Evolutionary conservation across 2,113 vertebrate species (phyloP), one percentile per base, ranked within the genome.

Genomic region (Tautogolabrus adspersus): DNA sequence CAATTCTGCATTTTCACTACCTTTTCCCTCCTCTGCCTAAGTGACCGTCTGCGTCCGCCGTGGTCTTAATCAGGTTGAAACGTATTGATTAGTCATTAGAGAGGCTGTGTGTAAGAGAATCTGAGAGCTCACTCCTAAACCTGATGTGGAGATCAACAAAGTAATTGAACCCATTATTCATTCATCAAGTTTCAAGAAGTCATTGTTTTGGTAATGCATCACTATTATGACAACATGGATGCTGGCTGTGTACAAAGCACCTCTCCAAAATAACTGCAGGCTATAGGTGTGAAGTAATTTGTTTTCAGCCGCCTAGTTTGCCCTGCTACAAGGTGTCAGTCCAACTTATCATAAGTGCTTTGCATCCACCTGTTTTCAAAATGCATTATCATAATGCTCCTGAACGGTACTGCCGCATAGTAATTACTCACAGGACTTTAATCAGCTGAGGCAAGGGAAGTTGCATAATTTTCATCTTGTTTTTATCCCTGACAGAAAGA

Each of bases 241-340:
- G 18, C 44, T 59, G 79, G 57, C 85, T 91, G 89, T 93, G 83
- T 89, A 92, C 92, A 92, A 89, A 91, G 81, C 90, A 85, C 61
- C 67, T 77, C 70, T 84, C 69, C 72, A 71, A 77, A 91, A 87
- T 88, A 81, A 79, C 86, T 87, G 81, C 79, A 85, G 89, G 90
- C 86, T 69, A 63, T 78, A 82, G 74, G 79, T 75, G 88, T 80
- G 75, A 87, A 84, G 77, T 89, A n/a, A 87, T 91, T 88, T 88
- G 85, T 90, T 86, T 84, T 85, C 74, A 73, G 79, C 83, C 22
- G 66, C 72, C 80, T 66, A 15, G 64, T 65, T 88, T 73, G 75
- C 75, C 19, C 23, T 8, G 84, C 81, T 51, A 63, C 73, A 60
- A 78, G 77, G 77, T 86, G 80, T 87, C 77, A 65, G 82, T 79